Percentiles rank a stretch among this genome's conserved stretches.
These are phyloP conservation scores for Daktulosphaira vitifoliae DNA, from an alignment of 1,140 invertebrate genomes.

Conservation along the genomic window DNA sequence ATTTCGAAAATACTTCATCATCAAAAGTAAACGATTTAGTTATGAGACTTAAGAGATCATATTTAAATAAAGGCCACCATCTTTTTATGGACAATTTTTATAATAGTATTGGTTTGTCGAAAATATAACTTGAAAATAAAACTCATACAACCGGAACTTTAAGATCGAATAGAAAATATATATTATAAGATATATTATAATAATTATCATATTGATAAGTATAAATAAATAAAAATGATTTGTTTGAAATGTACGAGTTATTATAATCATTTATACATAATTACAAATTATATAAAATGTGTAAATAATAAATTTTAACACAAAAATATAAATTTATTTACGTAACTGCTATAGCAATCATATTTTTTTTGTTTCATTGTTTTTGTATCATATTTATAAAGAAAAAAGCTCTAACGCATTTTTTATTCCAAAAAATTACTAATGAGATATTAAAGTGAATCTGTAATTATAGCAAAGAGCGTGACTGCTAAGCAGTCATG, in stretches of 20 bases:
- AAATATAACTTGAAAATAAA: conserved; percentile 27
- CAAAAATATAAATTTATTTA: background rate
- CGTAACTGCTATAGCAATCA: background rate
- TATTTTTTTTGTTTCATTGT: background rate
- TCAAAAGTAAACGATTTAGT: conserved; percentile 33
- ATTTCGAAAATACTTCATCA: conserved; percentile 3
- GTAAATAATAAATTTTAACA: background rate
- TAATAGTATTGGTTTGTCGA: conserved; percentile 43
- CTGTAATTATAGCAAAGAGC: background rate
- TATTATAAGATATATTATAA: conserved; percentile 46
- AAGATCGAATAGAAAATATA: background rate
- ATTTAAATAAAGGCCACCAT: conserved; percentile 30
- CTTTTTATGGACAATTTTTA: conserved; percentile 41
- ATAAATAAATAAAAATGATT: conserved; percentile 41
- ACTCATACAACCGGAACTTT: too few species aligned
- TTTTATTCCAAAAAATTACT: background rate
- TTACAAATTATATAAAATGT: background rate
- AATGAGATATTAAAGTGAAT: background rate
- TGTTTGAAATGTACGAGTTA: conserved; percentile 39
- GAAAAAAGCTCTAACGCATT: background rate
- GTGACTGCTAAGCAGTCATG: background rate
- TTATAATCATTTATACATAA: background rate
- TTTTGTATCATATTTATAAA: background rate
- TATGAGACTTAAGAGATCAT: conserved; percentile 27
- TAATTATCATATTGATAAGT: too few species aligned